Evolutionary conservation across 2,888 invertebrate species (phyloP).

Genomic region (Callyntrura guangdongensis): DNA sequence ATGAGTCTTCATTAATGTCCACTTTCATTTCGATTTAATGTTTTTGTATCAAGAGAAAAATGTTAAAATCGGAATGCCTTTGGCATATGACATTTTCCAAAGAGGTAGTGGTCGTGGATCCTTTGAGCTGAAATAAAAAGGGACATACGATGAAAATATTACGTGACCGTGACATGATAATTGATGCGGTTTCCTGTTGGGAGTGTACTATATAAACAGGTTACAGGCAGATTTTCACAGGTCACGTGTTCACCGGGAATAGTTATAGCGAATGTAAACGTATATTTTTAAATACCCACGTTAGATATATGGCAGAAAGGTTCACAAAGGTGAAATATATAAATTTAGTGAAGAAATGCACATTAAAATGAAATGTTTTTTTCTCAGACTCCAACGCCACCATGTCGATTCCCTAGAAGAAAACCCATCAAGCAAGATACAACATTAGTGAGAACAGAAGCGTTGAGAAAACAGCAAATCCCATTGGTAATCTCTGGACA

Average conservation of each 20-base stretch:
- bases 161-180: background rate
- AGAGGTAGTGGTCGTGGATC: background rate
- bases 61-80: background rate
- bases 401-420: too few species aligned
- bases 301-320: too few species aligned
- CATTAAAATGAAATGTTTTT: too few species aligned
- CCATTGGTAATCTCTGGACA: background rate
- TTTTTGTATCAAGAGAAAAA: background rate
- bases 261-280: background rate
- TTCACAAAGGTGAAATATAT: too few species aligned
- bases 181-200: background rate
- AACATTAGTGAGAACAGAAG: too few species aligned
- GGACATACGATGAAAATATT: background rate
- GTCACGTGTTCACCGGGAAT: background rate
- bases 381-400: too few species aligned
- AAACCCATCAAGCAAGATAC: too few species aligned
- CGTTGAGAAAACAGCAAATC: too few species aligned
- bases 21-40: conserved; percentile 40
- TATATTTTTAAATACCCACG: background rate
- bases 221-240: too few species aligned
- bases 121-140: background rate
- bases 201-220: background rate
- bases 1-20: conserved; percentile 72
- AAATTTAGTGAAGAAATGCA: too few species aligned
- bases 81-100: conserved; percentile 20